Conservation (phyloP, 2,113 vertebrate genomes). For the Hystrix cristata region DNA sequence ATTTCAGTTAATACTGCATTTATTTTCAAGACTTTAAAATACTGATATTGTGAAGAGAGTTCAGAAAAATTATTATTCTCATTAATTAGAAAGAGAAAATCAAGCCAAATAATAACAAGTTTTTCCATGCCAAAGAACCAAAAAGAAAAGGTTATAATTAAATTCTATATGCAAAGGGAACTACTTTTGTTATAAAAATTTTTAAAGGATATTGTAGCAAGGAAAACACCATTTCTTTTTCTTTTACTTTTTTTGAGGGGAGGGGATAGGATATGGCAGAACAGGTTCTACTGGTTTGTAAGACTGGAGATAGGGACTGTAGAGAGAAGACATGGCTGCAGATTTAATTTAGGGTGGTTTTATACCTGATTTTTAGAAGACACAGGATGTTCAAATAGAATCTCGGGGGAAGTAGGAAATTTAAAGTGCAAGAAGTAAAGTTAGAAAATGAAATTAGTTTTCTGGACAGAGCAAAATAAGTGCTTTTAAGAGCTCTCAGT, state of each 20-base stretch:
- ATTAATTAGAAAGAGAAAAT: background rate
- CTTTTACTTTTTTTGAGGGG: too few relatives aligned
- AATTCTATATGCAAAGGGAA: background rate
- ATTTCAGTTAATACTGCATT: background rate
- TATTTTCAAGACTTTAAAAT: background rate
- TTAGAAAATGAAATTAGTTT: background rate
- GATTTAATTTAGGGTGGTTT: background rate
- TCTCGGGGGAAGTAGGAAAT: background rate
- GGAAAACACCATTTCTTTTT: background rate
- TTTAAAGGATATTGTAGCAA: background rate
- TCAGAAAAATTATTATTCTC: background rate
- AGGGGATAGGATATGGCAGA: background rate
- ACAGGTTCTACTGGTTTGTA: background rate
- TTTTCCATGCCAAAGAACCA: background rate
- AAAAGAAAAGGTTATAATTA: background rate
- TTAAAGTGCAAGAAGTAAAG: background rate
- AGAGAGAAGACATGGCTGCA: background rate
- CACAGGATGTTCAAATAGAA: background rate
- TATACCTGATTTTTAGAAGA: background rate
- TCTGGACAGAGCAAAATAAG: background rate
- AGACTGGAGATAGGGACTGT: background rate
- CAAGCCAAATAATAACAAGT: background rate
- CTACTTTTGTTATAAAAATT: background rate
- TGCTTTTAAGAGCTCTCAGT: background rate
- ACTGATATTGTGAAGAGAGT: background rate